phyloP scores from a whole-genome alignment of 1,140 invertebrate genomes.

The Leptinotarsa lineolata region DNA sequence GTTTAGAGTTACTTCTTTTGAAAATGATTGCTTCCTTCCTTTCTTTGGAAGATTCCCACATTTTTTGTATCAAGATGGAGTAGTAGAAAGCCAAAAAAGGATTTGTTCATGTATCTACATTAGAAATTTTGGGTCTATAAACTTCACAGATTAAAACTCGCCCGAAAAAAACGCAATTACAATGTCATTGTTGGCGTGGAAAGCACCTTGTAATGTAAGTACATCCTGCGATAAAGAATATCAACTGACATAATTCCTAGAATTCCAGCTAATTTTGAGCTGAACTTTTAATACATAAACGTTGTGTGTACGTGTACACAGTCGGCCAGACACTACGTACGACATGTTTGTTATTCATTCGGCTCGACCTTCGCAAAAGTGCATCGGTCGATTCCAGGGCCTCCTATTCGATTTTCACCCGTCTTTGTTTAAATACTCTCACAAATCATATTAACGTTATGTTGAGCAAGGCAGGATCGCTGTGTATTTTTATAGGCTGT shows the following conservation, averaged over 20 bases:
- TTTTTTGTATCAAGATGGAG: too few species aligned
- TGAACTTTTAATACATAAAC: slow-evolving; percentile 9
- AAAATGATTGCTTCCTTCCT: too few species aligned
- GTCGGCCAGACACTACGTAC: slow-evolving; percentile 43
- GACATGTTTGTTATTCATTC: slow-evolving; percentile 50
- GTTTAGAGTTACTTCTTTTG: too few species aligned
- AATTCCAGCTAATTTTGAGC: slow-evolving; percentile 21
- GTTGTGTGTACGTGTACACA: slow-evolving; percentile 19
- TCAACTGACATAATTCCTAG: slow-evolving; percentile 19
- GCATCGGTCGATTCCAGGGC: slow-evolving; percentile 54
- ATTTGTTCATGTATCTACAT: too few species aligned
- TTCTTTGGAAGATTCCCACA: too few species aligned
- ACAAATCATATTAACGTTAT: slow-evolving; percentile 25
- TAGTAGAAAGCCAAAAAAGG: too few species aligned
- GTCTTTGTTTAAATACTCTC: slow-evolving; percentile 43
- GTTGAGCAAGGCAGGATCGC: background rate
- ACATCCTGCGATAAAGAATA: slow-evolving; percentile 9
- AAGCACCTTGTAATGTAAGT: slow-evolving; percentile 12
- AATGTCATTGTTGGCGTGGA: background rate
- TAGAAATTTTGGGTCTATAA: too few species aligned
- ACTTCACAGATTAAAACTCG: background rate
- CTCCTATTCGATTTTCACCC: slow-evolving; percentile 50
- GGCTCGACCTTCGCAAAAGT: slow-evolving; percentile 52
- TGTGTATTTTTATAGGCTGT: background rate
- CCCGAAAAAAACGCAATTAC: background rate